Evolutionary conservation across 92 coral and sea anemone genomes (phyloP).

Genomic region (Epizoanthus ramosus): DNA sequence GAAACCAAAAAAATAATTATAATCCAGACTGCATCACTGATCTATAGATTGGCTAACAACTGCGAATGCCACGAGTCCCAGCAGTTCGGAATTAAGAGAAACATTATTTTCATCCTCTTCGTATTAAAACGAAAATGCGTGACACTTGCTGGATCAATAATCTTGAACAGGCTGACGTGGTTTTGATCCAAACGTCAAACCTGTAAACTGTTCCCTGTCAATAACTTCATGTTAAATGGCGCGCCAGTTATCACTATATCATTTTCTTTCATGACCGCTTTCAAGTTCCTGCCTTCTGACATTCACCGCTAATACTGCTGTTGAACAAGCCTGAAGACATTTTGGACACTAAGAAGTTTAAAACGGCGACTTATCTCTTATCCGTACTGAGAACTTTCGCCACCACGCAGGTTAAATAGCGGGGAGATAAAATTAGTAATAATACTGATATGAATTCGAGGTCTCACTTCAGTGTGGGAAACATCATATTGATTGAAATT

Average conservation of each 20-base stretch:
- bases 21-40: background rate
- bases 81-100: background rate
- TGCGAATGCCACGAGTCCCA: background rate
- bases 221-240: conserved; percentile 48
- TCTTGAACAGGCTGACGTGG: conserved; percentile 26
- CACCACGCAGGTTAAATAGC: background rate
- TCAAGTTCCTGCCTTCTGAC: conserved; percentile 60
- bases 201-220: conserved; percentile 22
- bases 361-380: conserved; percentile 23
- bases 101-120: background rate
- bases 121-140: conserved; percentile 23
- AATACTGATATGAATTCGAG: conserved; percentile 3
- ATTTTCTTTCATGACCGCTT: conserved; percentile 52
- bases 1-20: conserved; percentile 1
- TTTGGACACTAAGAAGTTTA: conserved; percentile 39
- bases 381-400: conserved; percentile 12
- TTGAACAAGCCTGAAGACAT: conserved; percentile 44
- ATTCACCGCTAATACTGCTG: conserved; percentile 33
- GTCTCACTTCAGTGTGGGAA: conserved; percentile 9
- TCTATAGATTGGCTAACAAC: too few species aligned
- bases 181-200: background rate
- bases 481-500: conserved; percentile 12
- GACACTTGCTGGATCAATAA: conserved; percentile 1
- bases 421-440: background rate
- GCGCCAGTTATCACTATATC: conserved; percentile 70